A percentile compares a stretch with the other conserved stretches of the same genome.
Evolutionary conservation across 2,888 invertebrate species (phyloP).

Genomic region (Leucophenga maculata): DNA sequence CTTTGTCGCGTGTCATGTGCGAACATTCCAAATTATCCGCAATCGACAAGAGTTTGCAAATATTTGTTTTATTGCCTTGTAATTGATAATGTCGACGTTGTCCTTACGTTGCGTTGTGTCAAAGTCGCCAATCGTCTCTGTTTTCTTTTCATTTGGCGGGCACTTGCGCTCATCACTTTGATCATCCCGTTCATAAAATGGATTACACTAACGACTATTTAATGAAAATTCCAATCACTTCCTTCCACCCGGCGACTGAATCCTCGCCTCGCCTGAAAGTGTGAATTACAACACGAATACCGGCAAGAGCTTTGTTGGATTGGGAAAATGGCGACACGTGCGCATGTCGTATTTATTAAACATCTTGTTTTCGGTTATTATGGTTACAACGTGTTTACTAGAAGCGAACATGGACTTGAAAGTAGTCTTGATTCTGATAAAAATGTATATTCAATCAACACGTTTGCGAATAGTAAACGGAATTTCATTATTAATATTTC

Average conservation of each 20-base stretch:
- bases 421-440: constrained; percentile 13
- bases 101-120: constrained; percentile 1
- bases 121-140: constrained; percentile 33
- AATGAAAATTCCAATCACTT: constrained; percentile 52
- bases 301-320: not conserved
- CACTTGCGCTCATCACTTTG: constrained; percentile 56
- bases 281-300: constrained; percentile 57
- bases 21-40: constrained; percentile 50
- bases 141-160: constrained; percentile 61
- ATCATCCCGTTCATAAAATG: constrained; percentile 52
- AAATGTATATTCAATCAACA: constrained; percentile 14
- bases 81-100: constrained; percentile 55
- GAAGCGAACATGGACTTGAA: not conserved
- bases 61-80: constrained; percentile 52
- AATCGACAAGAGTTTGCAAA: constrained; percentile 42
- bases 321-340: constrained; percentile 50
- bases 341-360: constrained; percentile 45
- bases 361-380: constrained; percentile 43
- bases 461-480: not conserved
- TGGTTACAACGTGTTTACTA: constrained; percentile 29
- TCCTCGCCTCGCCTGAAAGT: constrained; percentile 51
- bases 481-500: too few species aligned
- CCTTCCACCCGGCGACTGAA: constrained; percentile 39
- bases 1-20: constrained; percentile 57
- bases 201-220: constrained; percentile 64